Percentiles rank a stretch among this genome's conserved stretches.
phyloP scores from a whole-genome alignment of 2,113 vertebrate genomes.

The Crotophaga sulcirostris region DNA sequence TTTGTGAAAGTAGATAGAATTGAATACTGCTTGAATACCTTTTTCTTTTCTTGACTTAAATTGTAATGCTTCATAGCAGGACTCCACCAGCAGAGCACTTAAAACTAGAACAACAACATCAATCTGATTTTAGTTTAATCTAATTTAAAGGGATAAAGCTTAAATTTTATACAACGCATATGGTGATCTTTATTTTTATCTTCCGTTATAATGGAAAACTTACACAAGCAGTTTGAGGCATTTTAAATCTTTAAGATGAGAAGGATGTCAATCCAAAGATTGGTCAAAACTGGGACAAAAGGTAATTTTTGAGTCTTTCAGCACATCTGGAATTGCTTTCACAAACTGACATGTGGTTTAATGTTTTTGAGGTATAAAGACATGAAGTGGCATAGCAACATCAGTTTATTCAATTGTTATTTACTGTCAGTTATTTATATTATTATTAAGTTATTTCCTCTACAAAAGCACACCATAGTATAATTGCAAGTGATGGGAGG shows the following conservation, averaged over 20 bases:
- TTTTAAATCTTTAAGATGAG: slow-evolving; percentile 5
- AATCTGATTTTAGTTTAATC: slow-evolving; percentile 11
- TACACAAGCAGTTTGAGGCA: not conserved
- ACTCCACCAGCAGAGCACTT: not conserved
- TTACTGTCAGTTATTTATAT: too few relatives aligned
- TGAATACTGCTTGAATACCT: not conserved
- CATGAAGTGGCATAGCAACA: not conserved
- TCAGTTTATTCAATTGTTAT: too few relatives aligned
- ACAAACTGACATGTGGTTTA: not conserved
- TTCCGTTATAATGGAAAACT: not conserved
- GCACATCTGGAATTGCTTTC: not conserved
- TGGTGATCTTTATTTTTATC: not conserved
- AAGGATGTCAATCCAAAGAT: not conserved
- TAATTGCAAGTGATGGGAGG: slow-evolving; percentile 4
- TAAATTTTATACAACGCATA: slow-evolving; percentile 10
- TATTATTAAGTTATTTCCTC: not conserved
- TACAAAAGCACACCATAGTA: not conserved
- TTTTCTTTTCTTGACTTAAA: not conserved
- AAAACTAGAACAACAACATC: not conserved
- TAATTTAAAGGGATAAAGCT: slow-evolving; percentile 18
- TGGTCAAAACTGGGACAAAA: not conserved
- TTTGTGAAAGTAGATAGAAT: not conserved
- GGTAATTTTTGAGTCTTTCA: not conserved
- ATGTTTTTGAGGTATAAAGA: not conserved
- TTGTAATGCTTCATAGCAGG: not conserved